Evolutionary conservation across 1,140 invertebrate genomes (phyloP), one percentile per base, ranked within the genome.

Genomic region (Drosophila pachea): DNA sequence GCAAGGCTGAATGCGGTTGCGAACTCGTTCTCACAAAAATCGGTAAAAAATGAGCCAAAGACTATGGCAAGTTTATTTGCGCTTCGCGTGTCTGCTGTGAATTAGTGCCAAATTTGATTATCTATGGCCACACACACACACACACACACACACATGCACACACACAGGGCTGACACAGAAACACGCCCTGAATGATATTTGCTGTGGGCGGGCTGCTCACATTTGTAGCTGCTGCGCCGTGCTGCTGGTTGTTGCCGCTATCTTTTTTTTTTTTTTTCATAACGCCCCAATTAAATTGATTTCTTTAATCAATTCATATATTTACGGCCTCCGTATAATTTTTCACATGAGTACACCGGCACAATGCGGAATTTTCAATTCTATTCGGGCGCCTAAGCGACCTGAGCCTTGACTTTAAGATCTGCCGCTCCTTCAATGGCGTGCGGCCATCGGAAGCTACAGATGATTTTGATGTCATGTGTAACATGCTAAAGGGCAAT

Each of bases 41-140:
- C 49, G 74, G 77, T 74, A 68, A 60, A 40, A 65, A 71, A 74
- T 68, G 69, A 84, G 54, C 67, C 53, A 63, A 59, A 70, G 73
- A 84, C 69, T 84, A 73, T 68, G 47, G 81, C 76, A 77, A 86
- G 82, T 81, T 86, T 86, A 86, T 86, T 86, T 86, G 86, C 77
- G 77, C 82, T 81, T 86, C 81, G 81, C 81, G 81, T 86, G 81
- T 86, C 77, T 86, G 82, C 71, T 77, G 81, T 81, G 77, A 86
- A 86, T 86, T 86, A 86, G 81, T 86, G 81, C 81, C 77, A 86
- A 86, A 86, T 86, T 86, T 86, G 81, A 86, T 86, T 86, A 86
- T 86, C 82, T 86, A 84, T 84, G 67, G 68, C 66, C 71, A 65
- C 55, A 79, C 75, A 83, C 35, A 75, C n/a, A 69, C 38, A 82